A percentile compares a stretch with the other conserved stretches of the same genome.
Conservation (phyloP, 2,797 vertebrate species). For the Carcharodon carcharias region DNA sequence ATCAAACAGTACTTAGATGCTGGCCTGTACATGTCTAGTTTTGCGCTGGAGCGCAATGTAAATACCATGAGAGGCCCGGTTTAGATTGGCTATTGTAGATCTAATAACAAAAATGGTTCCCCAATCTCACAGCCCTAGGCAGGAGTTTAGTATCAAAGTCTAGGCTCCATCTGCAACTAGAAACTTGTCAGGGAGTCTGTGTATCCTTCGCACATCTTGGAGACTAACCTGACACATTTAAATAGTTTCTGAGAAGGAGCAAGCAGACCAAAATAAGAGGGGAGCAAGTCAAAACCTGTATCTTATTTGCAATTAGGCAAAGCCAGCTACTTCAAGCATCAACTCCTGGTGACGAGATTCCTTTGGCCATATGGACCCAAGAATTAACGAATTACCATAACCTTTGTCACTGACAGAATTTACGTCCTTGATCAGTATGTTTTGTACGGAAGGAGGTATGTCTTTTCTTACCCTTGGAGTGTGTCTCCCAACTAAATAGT, state of each 20-base stretch:
- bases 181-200: not conserved
- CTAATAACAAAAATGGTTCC: not conserved
- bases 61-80: not conserved
- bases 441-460: too few relatives aligned
- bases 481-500: too few relatives aligned
- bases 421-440: too few relatives aligned
- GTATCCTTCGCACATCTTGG: not conserved
- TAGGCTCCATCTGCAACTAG: not conserved
- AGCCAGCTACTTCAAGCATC: not conserved
- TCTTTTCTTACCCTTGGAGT: too few relatives aligned
- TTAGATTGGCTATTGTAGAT: not conserved
- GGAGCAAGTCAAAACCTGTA: not conserved
- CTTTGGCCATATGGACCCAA: not conserved
- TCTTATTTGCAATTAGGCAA: not conserved
- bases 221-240: not conserved
- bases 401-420: too few relatives aligned
- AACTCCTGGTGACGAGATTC: not conserved
- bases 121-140: not conserved
- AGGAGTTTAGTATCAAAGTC: not conserved
- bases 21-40: not conserved
- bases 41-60: not conserved
- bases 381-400: not conserved
- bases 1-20: not conserved
- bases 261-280: not conserved
- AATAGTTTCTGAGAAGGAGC: not conserved